Evolutionary conservation across 2,113 vertebrate genomes (phyloP).

Genomic region (Hypanus sabinus): DNA sequence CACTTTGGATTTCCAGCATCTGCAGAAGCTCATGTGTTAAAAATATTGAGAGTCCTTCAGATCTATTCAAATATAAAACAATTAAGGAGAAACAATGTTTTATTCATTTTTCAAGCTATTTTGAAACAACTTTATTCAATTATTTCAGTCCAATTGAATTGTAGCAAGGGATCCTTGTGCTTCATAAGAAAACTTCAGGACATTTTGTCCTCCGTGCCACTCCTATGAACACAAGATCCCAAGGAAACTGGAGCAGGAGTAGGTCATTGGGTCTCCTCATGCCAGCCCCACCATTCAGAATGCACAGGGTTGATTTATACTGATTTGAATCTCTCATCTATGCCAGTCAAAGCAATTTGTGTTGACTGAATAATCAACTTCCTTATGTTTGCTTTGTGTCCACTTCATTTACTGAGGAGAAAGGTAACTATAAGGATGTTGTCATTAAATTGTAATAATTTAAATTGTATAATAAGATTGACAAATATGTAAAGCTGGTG

Average conservation of each 20-base stretch:
- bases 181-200: not conserved
- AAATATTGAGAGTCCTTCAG: not conserved
- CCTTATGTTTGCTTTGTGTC: constrained; percentile 30
- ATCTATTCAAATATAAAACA: not conserved
- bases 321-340: too few species aligned
- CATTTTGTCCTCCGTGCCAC: not conserved
- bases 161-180: not conserved
- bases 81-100: not conserved
- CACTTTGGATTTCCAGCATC: too few species aligned
- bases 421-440: not conserved
- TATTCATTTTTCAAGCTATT: not conserved
- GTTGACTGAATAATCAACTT: not conserved
- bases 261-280: too few species aligned
- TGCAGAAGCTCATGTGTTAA: too few species aligned
- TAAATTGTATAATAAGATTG: not conserved
- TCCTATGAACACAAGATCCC: not conserved
- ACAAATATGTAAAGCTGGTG: not conserved
- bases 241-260: too few species aligned
- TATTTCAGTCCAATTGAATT: constrained; percentile 21
- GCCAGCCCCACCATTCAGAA: too few species aligned
- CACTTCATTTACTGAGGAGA: not conserved
- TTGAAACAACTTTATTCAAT: constrained; percentile 22
- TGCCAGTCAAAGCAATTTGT: too few species aligned
- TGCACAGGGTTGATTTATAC: too few species aligned
- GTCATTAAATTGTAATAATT: not conserved